A percentile compares a stretch with the other conserved stretches of the same genome.
Conservation (phyloP, 2,888 invertebrate genomes). For the Eutolmus rufibarbis region DNA sequence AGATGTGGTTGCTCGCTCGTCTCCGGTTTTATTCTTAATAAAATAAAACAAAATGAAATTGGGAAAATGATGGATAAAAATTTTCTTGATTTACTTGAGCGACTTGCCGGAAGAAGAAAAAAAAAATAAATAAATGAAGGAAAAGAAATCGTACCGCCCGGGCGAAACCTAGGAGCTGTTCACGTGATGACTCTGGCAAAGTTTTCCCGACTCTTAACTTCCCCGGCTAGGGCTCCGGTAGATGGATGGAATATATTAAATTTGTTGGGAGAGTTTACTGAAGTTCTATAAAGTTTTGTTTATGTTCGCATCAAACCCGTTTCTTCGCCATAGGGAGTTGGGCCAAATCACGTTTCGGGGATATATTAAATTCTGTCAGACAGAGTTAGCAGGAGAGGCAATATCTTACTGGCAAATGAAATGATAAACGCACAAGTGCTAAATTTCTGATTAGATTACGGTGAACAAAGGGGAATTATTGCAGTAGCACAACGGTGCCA, state of each 20-base stretch:
- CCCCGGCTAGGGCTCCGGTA: constrained; percentile 6
- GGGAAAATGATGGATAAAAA: constrained; percentile 39
- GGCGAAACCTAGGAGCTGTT: not conserved
- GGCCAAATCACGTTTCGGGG: constrained; percentile 19
- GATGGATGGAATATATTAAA: constrained; percentile 41
- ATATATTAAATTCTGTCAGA: constrained; percentile 35
- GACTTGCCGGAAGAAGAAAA: not conserved
- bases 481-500: not conserved
- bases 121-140: not conserved
- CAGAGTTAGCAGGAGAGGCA: not conserved
- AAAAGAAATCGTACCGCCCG: not conserved
- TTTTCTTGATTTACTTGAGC: constrained; percentile 39
- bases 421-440: constrained; percentile 34
- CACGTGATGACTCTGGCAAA: constrained; percentile 16
- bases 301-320: constrained; percentile 37
- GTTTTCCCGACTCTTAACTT: constrained; percentile 29
- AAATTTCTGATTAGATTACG: constrained; percentile 33
- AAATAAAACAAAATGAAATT: constrained; percentile 41
- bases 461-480: constrained; percentile 3
- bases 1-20: not conserved
- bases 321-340: constrained; percentile 24
- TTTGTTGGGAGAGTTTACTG: constrained; percentile 32
- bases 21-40: constrained; percentile 34
- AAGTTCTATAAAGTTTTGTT: constrained; percentile 41
- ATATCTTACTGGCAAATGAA: constrained; percentile 31